A percentile compares a stretch with the other conserved stretches of the same genome.
Evolutionary conservation across 2,797 vertebrate species (phyloP).

Genomic region (Sebastes taczanowskii): DNA sequence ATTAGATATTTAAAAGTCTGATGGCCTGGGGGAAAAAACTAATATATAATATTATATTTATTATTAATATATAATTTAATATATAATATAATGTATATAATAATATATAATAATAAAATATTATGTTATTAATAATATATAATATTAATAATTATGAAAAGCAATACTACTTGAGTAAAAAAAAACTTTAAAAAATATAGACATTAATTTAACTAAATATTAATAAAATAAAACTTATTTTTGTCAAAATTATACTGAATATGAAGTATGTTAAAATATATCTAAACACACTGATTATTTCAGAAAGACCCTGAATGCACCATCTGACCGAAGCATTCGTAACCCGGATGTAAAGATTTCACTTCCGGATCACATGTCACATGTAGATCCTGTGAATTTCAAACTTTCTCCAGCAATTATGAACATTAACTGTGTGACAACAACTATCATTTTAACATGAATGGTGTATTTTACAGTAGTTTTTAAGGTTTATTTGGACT

Average conservation of each 20-base stretch:
- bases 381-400: not conserved
- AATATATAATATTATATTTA: too few species aligned
- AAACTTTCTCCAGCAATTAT: not conserved
- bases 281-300: not conserved
- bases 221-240: not conserved
- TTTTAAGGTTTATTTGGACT: not conserved
- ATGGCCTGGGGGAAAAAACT: too few species aligned
- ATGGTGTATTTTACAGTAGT: not conserved
- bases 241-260: not conserved
- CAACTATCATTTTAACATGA: not conserved
- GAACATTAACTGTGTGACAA: too few species aligned
- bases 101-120: too few species aligned
- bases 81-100: too few species aligned
- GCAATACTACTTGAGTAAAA: too few species aligned
- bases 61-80: too few species aligned
- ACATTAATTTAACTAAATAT: not conserved
- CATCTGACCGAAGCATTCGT: not conserved
- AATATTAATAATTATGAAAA: not conserved
- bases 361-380: constrained; percentile 1
- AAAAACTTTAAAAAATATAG: too few species aligned
- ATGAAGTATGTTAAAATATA: not conserved
- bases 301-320: not conserved
- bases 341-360: constrained; percentile 14
- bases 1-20: too few species aligned
- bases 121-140: too few species aligned